Conservation (phyloP, 53 echinoderm and acorn worm species). For the Astropecten irregularis region DNA sequence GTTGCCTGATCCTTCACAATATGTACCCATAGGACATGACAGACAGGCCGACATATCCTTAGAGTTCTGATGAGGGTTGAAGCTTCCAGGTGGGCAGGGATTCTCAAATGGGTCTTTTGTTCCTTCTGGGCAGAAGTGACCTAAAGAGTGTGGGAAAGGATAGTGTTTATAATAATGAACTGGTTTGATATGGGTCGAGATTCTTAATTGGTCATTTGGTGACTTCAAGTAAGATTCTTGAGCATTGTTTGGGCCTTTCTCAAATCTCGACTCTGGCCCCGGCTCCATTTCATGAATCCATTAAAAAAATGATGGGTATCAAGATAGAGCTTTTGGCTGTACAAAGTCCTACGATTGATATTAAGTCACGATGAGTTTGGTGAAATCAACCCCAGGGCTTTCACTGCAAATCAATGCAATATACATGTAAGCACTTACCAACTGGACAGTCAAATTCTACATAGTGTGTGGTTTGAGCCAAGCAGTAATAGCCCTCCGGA, state of each 20-base stretch:
- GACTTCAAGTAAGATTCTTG: no score
- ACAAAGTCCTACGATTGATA: no score
- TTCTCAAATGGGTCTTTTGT: constrained; percentile 87
- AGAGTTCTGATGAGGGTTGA: constrained; percentile 76
- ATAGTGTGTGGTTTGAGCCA: constrained; percentile 84
- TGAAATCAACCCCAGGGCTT: no score
- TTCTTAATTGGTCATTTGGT: no score
- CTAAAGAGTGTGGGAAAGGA: constrained; percentile 18
- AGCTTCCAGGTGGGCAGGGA: constrained; percentile 94
- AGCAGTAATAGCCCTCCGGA: constrained; percentile 90
- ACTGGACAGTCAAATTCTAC: constrained; percentile 72
- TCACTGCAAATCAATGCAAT: no score
- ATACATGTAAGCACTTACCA: constrained; percentile 78
- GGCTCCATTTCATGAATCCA: no score
- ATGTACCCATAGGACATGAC: constrained; percentile 82
- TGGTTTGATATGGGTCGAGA: not conserved
- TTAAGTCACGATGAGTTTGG: no score
- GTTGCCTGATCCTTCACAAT: constrained; percentile 94
- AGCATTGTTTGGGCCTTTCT: no score
- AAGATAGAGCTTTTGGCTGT: no score
- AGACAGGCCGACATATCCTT: constrained; percentile 75
- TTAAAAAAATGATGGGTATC: no score
- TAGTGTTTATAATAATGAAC: no score
- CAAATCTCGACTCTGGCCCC: not conserved
- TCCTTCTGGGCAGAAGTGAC: constrained; percentile 94